Base-by-base conservation (phyloP, 2,113 vertebrate species). In the Zosterops pallidus region DNA sequence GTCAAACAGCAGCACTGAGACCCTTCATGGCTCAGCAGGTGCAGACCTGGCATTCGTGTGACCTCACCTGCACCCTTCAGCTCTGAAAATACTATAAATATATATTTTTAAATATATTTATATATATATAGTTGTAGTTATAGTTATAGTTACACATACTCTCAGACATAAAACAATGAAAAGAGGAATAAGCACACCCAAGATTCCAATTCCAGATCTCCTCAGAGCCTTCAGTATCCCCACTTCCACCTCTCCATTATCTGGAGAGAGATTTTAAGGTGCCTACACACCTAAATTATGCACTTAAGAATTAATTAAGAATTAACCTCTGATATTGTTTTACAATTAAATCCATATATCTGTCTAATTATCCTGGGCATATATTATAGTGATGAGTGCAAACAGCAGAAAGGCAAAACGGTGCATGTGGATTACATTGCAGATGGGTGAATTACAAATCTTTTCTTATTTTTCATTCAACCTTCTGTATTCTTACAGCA, bases 131-230 rank as follows among this genome's bases (percentile, higher is more conserved):
- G 15, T 35, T 24, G 8, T 5, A n/a, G n/a, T n/a, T n/a, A n/a
- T n/a, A 20, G 3, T n/a, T 33, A 5, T 14, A 33, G 5, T 59
- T 47, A 2, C 14, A 26, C 16, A 13, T 2, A 13, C 1, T 29
- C 8, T 15, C 5, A 26, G 1, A 14, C 2, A 17, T 9, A 33
- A 39, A 47, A 15, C 33, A 57, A 22, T 7, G 8, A 15, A 37
- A 60, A 64, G 28, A 81, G 7, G 80, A 59, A 29, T 23, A 65
- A 91, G 12, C 6, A 25, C 74, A 23, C 15, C 17, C 70, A 82
- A 82, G 29, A 11, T 12, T 33, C 42, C 33, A 67, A 63, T 67
- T 70, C 52, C 78, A 52, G 8, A 23, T 28, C 79, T 63, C 69
- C 42, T 67, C 70, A 85, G 62, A 37, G 3, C 47, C 44, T 63